phyloP scores from a whole-genome alignment of 2,888 invertebrate species.

The Lepidocyrtoides sp. region DNA sequence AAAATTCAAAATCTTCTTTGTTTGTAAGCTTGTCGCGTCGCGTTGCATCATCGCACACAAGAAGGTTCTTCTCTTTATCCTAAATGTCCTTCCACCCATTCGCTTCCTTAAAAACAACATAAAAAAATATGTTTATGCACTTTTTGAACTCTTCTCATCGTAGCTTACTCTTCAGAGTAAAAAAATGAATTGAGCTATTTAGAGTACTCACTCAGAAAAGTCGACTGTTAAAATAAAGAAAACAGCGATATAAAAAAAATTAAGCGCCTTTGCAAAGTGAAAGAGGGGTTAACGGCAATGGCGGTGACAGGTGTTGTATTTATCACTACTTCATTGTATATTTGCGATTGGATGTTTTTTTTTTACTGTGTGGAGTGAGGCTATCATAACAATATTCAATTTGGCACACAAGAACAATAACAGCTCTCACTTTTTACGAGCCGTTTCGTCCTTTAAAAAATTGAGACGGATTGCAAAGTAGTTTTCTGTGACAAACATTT shows the following conservation, averaged over 20 bases:
- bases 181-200: neutral
- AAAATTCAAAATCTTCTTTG: neutral
- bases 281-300: neutral
- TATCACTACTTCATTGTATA: neutral
- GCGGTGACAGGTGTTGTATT: conserved; percentile 25
- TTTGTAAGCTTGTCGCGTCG: neutral
- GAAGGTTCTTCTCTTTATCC: neutral
- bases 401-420: conserved; percentile 35
- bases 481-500: neutral
- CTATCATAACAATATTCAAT: neutral
- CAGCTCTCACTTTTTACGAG: conserved; percentile 37
- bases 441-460: neutral
- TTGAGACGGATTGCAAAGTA: conserved; percentile 9
- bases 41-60: conserved; percentile 11
- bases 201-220: neutral
- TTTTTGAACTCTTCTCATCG: neutral
- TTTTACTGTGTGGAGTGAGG: neutral
- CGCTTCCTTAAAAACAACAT: neutral
- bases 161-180: neutral
- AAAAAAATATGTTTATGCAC: neutral
- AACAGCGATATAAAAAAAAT: neutral
- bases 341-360: too few relatives aligned
- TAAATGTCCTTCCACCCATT: conserved; percentile 2
- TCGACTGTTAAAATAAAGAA: neutral
- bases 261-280: conserved; percentile 8